Evolutionary conservation across 2,113 vertebrate genomes (phyloP).

Genomic region (Copsychus sechellarum): DNA sequence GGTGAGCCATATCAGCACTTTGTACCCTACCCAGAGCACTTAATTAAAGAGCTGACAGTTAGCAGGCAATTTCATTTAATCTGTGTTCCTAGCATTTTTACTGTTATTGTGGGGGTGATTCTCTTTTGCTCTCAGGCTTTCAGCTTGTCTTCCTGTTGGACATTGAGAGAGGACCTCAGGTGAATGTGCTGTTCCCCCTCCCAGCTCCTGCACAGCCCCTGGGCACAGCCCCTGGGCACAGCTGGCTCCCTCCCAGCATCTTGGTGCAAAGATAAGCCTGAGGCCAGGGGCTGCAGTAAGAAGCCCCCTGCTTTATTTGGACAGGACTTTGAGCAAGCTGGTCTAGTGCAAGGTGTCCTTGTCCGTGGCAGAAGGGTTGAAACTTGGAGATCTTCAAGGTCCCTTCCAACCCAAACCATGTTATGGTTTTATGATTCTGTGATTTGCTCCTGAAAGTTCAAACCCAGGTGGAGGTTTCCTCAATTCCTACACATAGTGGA

Average conservation of each 20-base stretch:
- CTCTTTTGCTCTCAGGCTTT: background rate
- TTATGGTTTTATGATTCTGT: background rate
- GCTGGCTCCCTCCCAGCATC: background rate
- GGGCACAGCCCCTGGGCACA: no score
- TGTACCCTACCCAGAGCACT: background rate
- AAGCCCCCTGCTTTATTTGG: background rate
- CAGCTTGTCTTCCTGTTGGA: background rate
- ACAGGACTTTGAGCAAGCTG: background rate
- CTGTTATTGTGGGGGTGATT: background rate
- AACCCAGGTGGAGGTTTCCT: background rate
- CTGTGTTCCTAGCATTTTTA: background rate
- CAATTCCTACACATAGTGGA: background rate
- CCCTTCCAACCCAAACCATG: background rate
- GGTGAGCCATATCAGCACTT: background rate
- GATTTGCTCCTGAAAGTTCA: background rate
- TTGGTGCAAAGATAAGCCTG: background rate
- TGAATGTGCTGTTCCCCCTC: background rate
- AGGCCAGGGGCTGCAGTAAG: background rate
- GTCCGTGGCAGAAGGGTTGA: background rate
- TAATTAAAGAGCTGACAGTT: constrained; percentile 16
- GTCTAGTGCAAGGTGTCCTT: background rate
- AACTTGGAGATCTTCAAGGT: background rate
- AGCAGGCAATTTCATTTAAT: background rate
- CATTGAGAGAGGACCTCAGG: background rate
- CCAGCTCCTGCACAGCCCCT: background rate